Evolutionary conservation across 2,888 invertebrate genomes (phyloP).

Genomic region (Heterodera filipjevi): DNA sequence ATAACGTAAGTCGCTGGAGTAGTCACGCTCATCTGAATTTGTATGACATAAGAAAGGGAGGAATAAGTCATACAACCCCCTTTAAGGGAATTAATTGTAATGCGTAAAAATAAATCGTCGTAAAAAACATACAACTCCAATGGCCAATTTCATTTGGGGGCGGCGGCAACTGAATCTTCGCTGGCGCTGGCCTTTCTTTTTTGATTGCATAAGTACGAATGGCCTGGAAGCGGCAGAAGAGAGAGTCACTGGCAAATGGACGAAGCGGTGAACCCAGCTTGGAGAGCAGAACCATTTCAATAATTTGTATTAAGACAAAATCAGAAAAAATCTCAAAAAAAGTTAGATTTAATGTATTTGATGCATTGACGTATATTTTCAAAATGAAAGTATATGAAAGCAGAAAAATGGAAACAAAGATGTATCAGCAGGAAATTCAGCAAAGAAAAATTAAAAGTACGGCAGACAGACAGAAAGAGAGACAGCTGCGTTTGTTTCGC

Average conservation of each 20-base stretch:
- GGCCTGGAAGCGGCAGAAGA: background rate
- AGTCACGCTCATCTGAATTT: constrained; percentile 22
- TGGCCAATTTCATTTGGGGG: constrained; percentile 16
- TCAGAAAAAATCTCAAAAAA: background rate
- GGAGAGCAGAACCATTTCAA: constrained; percentile 21
- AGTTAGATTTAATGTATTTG: background rate
- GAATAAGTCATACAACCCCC: no score
- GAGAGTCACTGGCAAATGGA: background rate
- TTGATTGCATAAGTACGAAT: background rate
- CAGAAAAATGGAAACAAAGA: no score
- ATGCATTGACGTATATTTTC: no score
- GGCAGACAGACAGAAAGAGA: background rate
- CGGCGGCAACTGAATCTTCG: constrained; percentile 24
- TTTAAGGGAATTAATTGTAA: no score
- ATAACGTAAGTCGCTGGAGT: constrained; percentile 14
- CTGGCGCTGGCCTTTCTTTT: constrained; percentile 1
- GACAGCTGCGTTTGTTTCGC: background rate
- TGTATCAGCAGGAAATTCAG: background rate
- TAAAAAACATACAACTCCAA: background rate
- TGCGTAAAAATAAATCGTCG: background rate
- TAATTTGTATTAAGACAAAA: background rate
- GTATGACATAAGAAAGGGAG: background rate
- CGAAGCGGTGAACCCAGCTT: constrained; percentile 14
- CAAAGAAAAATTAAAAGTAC: background rate
- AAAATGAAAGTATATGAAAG: no score